A percentile compares a stretch with the other conserved stretches of the same genome.
Conservation (phyloP, 2,113 vertebrate species). For the Rissa tridactyla region DNA sequence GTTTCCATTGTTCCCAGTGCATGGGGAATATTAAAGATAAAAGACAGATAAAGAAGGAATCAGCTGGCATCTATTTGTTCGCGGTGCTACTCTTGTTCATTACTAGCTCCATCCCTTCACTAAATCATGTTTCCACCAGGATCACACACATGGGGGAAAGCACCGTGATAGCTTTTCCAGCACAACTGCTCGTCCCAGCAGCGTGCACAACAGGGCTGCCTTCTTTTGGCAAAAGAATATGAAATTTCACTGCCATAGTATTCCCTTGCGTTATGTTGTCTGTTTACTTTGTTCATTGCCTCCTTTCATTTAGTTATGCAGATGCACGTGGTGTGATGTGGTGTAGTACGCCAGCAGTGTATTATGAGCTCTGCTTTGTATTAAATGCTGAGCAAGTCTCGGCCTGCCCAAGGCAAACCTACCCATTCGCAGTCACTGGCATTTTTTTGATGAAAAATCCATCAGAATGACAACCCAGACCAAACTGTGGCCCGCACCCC, state of each 20-base stretch:
- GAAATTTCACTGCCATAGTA: background rate
- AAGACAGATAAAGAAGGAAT: background rate
- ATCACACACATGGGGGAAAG: background rate
- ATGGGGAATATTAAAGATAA: background rate
- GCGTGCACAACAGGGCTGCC: background rate
- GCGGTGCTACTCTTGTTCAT: background rate
- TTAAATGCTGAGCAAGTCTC: background rate
- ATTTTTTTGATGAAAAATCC: background rate
- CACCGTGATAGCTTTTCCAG: background rate
- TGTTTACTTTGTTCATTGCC: background rate
- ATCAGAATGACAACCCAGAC: background rate
- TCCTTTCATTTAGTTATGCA: background rate
- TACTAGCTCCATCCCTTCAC: background rate
- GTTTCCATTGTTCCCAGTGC: background rate
- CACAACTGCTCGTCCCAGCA: background rate
- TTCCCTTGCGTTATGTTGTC: background rate
- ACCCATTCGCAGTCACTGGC: background rate
- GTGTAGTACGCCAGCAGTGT: fast-evolving
- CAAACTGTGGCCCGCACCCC: background rate
- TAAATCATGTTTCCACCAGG: background rate
- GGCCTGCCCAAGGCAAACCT: background rate
- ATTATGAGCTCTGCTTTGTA: background rate
- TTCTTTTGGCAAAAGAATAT: background rate
- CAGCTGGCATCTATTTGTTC: background rate
- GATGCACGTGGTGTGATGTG: background rate